These are phyloP conservation scores for Podarcis muralis DNA, from an alignment of 2,113 vertebrate genomes.

Conservation along the genomic window DNA sequence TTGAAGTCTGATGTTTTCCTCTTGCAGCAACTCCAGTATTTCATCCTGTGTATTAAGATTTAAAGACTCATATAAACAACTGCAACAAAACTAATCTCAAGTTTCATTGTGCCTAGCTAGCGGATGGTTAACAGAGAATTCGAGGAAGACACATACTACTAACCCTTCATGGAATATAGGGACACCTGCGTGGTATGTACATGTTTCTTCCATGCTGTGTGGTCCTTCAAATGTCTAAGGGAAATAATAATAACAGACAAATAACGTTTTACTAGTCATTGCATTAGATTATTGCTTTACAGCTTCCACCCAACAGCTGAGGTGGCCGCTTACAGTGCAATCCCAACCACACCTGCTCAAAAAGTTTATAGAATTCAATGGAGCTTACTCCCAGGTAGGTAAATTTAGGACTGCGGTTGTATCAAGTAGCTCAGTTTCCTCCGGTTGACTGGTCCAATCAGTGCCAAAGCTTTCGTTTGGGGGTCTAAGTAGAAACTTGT, in stretches of 20 bases:
- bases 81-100: neutral
- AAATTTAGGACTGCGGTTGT: too few relatives aligned
- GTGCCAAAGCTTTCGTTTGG: too few relatives aligned
- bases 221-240: slow-evolving; percentile 84
- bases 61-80: neutral
- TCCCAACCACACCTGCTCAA: too few relatives aligned
- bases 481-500: too few relatives aligned
- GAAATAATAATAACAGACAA: neutral
- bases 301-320: too few relatives aligned
- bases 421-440: neutral
- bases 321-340: too few relatives aligned
- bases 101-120: neutral
- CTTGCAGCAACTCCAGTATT: slow-evolving; percentile 98
- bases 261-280: neutral
- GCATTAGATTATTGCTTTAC: neutral
- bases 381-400: too few relatives aligned
- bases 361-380: too few relatives aligned
- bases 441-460: neutral
- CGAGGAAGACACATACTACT: slow-evolving; percentile 51
- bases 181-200: slow-evolving; percentile 88
- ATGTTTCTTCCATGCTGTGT: slow-evolving; percentile 83
- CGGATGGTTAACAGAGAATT: neutral
- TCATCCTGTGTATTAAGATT: slow-evolving; percentile 84
- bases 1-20: slow-evolving; percentile 97
- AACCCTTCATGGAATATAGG: slow-evolving; percentile 98